Conservation (phyloP, 1,140 invertebrate genomes). For the Sarcophaga bullata region DNA sequence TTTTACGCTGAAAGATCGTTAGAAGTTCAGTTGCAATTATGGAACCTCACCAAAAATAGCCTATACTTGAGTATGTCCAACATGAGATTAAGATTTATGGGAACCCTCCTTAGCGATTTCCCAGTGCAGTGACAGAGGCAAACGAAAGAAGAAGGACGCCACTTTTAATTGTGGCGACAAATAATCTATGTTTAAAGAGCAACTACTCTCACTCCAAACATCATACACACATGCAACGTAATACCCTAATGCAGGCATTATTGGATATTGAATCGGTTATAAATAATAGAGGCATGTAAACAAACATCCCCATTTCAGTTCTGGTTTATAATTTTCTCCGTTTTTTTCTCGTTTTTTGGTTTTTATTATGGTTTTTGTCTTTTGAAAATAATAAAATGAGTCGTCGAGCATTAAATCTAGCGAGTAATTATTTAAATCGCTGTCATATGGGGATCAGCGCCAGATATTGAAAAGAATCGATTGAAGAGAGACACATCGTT, state of each 20-base stretch:
- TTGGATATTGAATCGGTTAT: not conserved
- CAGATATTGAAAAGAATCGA: not conserved
- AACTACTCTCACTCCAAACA: too few species aligned
- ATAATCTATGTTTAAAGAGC: not conserved
- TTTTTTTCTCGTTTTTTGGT: not conserved
- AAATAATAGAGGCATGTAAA: not conserved
- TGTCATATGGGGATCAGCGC: conserved; percentile 52
- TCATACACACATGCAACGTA: too few species aligned
- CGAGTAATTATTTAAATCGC: conserved; percentile 61
- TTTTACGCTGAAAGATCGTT: too few species aligned
- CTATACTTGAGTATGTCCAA: too few species aligned
- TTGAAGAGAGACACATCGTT: not conserved
- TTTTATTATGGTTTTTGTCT: not conserved
- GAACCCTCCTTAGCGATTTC: too few species aligned
- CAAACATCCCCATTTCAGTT: too few species aligned
- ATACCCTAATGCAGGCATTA: not conserved
- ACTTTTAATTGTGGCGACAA: conserved; percentile 26
- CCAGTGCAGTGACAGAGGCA: too few species aligned
- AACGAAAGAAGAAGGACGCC: too few species aligned
- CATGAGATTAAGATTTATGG: too few species aligned
- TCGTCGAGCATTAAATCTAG: conserved; percentile 55
- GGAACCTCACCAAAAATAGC: too few species aligned
- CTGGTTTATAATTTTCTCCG: not conserved
- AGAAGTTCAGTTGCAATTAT: too few species aligned
- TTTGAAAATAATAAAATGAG: conserved; percentile 33